These are phyloP conservation scores for Clinocottus analis DNA, from an alignment of 2,113 vertebrate species.

Conservation along the genomic window DNA sequence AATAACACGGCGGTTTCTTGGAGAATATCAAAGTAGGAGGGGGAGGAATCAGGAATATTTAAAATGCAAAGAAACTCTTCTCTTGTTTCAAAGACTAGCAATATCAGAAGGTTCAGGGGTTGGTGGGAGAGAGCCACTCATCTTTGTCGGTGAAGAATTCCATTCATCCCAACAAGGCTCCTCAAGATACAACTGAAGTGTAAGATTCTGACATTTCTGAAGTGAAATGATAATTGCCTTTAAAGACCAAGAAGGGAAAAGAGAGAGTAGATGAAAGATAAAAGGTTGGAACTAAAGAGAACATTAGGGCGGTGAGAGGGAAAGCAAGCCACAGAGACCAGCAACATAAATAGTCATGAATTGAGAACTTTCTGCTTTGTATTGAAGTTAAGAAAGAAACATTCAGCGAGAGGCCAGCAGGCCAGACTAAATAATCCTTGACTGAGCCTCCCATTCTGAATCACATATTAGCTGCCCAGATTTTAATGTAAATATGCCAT, in stretches of 20 bases:
- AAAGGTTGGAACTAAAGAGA: slow-evolving; percentile 85
- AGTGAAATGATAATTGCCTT: slow-evolving; percentile 85
- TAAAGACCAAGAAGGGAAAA: slow-evolving; percentile 82
- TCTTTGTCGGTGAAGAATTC: slow-evolving; percentile 78
- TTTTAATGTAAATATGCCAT: slow-evolving; percentile 99
- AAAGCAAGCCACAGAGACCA: slow-evolving; percentile 84
- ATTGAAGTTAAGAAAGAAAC: slow-evolving; percentile 93
- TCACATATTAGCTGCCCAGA: slow-evolving; percentile 98
- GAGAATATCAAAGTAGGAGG: slow-evolving; percentile 63
- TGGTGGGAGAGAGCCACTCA: slow-evolving; percentile 62
- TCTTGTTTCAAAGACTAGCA: slow-evolving; percentile 75
- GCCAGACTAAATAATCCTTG: slow-evolving; percentile 99
- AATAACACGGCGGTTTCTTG: slow-evolving; percentile 58
- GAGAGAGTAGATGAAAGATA: slow-evolving; percentile 84
- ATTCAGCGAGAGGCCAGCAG: slow-evolving; percentile 96
- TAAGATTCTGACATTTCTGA: slow-evolving; percentile 76
- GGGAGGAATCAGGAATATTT: slow-evolving; percentile 74
- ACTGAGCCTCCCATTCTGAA: slow-evolving; percentile 99
- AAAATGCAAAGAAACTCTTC: slow-evolving; percentile 75
- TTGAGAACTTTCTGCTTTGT: slow-evolving; percentile 98
- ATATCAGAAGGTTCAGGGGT: slow-evolving; percentile 64
- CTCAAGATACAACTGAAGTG: slow-evolving; percentile 76
- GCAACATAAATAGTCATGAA: slow-evolving; percentile 97
- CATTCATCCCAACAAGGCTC: slow-evolving; percentile 81
- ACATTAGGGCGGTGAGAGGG: slow-evolving; percentile 86